Base-by-base conservation (phyloP, 2,113 vertebrate genomes). In the Atrichornis clamosus region DNA sequence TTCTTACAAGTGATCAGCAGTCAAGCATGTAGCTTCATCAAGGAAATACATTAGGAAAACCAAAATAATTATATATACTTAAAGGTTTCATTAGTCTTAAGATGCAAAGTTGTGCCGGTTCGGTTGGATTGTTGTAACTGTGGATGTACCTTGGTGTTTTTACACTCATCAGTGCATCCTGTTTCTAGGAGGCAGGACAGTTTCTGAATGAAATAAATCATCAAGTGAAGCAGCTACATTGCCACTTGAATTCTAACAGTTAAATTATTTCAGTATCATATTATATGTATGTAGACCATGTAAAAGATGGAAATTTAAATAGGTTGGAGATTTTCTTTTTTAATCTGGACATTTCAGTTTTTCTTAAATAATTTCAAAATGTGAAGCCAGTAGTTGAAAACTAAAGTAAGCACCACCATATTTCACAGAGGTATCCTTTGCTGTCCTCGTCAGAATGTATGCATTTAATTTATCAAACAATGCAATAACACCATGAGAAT, bases 341-440 rank as follows among this genome's bases (percentile, higher is more conserved):
- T 37, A 53, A 20, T 64, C 27, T 53, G 22, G 10, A 33, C 16
- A 11, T 28, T 68, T 72, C n/a, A 35, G 35, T 65, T 86, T 63
- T 84, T 87, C 39, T 78, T 55, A 19, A 85, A 3, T 59, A 50
- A 41, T 70, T 85, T 60, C 12, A 64, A 92, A 90, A 59, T 49
- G 8, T 58, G 42, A 93, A 92, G 44, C 72, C 52, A 59, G 68
- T 78, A 75, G 22, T 62, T 41, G 39, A 89, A 85, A 89, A 92
- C 60, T 75, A 26, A 87, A 77, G 83, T 90, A 89, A 94, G 84
- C 92, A 93, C 84, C 63, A 87, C 83, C 60, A 39, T 32, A 5
- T 69, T 90, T 90, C 41, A 64, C 11, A 68, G 37, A 68, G 32
- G 32, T 79, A 86, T 79, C 59, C 28, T 93, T 87, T 82, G 46